A percentile compares a stretch with the other conserved stretches of the same genome.
phyloP scores from a whole-genome alignment of 2,113 vertebrate species.

The pig (Sus scrofa) region T2T-Sscrofa CM000818.6:91884501-91885000 shows the following conservation, averaged over 20 bases:
- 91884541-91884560: background rate
- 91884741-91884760: too few species aligned
- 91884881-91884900: fast-evolving
- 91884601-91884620: background rate
- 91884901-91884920: background rate
- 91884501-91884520: background rate
- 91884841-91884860: background rate
- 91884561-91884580: background rate
- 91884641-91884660: background rate
- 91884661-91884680: background rate
- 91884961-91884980: background rate
- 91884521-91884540: background rate
- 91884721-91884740: background rate
- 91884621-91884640: background rate
- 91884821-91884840: background rate
- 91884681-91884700: background rate
- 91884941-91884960: background rate
- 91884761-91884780: background rate
- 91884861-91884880: background rate
- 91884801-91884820: background rate
- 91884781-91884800: background rate
- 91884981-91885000: background rate
- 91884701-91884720: background rate
- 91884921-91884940: background rate
- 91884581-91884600: background rate